phyloP scores from a whole-genome alignment of 2,113 vertebrate genomes.

The Thryonomys swinderianus region DNA sequence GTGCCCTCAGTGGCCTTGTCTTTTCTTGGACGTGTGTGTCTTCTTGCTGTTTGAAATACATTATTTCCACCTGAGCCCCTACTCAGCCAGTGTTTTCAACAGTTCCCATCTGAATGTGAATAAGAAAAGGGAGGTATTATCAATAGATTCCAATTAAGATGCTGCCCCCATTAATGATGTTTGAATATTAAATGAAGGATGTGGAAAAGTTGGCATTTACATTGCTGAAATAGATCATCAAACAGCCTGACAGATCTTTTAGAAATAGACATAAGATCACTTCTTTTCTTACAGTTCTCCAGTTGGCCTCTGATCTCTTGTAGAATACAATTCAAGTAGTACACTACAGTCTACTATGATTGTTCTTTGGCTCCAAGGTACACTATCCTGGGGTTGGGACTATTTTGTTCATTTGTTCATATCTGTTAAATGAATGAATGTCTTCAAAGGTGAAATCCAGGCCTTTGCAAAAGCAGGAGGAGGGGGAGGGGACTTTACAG shows the following conservation, averaged over 20 bases:
- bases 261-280: not conserved
- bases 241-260: not conserved
- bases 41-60: not conserved
- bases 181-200: conserved; percentile 25
- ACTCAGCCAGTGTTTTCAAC: not conserved
- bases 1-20: not conserved
- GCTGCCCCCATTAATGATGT: not conserved
- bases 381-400: too few relatives aligned
- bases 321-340: not conserved
- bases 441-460: not conserved
- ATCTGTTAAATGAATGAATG: not conserved
- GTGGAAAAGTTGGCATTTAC: not conserved
- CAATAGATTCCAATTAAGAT: not conserved
- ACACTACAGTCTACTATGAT: not conserved
- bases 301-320: not conserved
- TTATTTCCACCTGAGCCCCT: not conserved
- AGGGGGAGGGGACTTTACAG: not conserved
- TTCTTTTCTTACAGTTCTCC: not conserved
- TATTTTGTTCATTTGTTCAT: not conserved
- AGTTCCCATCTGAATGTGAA: not conserved
- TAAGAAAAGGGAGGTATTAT: not conserved
- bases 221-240: not conserved
- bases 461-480: not conserved
- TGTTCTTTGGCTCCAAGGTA: not conserved
- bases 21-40: not conserved